Conservation (phyloP, 1,140 invertebrate species). For the Drosophila tristis region DNA sequence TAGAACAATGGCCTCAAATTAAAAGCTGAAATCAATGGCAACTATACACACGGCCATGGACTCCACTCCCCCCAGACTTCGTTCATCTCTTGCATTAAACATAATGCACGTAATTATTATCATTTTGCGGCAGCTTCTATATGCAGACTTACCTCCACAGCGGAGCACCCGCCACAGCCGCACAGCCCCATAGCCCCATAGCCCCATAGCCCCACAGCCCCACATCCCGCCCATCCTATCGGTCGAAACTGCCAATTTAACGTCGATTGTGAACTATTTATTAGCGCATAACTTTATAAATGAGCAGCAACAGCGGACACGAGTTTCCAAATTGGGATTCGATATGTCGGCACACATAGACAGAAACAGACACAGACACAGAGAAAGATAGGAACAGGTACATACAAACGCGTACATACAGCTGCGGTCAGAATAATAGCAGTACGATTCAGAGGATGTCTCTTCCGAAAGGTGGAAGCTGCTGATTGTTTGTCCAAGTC, state of each 20-base stretch:
- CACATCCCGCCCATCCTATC: background rate
- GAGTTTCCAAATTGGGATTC: conserved; percentile 27
- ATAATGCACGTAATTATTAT: conserved; percentile 82
- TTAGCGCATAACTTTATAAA: conserved; percentile 78
- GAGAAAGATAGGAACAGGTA: too few species aligned
- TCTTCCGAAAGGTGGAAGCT: too few species aligned
- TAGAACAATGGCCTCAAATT: conserved; percentile 79
- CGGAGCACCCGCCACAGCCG: background rate
- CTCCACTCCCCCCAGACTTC: background rate
- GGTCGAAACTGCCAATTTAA: conserved; percentile 72
- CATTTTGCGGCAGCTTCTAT: conserved; percentile 68
- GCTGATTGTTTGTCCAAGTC: too few species aligned
- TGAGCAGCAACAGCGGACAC: conserved; percentile 25
- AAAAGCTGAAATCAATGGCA: conserved; percentile 74
- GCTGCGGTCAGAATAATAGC: conserved; percentile 1
- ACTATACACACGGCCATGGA: conserved; percentile 44
- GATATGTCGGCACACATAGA: conserved; percentile 1
- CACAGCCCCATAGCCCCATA: conserved; percentile 9
- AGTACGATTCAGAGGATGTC: too few species aligned
- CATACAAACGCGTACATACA: background rate
- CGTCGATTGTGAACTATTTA: conserved; percentile 80
- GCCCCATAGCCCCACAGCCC: background rate
- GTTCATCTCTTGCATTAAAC: conserved; percentile 67
- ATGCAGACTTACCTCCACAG: conserved; percentile 23
- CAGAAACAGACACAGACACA: background rate